These are phyloP conservation scores for Bhutanitis thaidina DNA, from an alignment of 2,888 invertebrate genomes.

Conservation along the genomic window DNA sequence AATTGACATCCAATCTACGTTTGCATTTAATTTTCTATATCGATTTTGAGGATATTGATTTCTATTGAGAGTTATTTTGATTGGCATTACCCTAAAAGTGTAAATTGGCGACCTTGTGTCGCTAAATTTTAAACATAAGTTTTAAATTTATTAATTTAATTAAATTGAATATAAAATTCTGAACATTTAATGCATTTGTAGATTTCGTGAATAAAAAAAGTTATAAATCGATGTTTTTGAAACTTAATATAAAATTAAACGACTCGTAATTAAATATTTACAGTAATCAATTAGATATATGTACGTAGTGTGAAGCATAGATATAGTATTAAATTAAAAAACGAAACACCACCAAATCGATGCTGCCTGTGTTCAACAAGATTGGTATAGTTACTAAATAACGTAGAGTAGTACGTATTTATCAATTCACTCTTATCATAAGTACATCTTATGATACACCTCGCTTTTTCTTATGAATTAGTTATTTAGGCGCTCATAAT, in stretches of 20 bases:
- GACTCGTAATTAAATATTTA: constrained; percentile 3
- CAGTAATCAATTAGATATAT: constrained; percentile 12
- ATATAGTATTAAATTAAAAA: constrained; percentile 31
- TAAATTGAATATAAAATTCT: background rate
- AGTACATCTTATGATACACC: constrained; percentile 16
- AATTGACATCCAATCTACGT: background rate
- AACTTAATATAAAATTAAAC: constrained; percentile 8
- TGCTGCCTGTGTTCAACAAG: constrained; percentile 67
- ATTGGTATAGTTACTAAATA: constrained; percentile 29
- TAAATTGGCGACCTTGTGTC: too few relatives aligned
- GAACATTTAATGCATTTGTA: constrained; percentile 12
- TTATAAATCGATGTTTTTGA: constrained; percentile 3
- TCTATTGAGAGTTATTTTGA: too few relatives aligned
- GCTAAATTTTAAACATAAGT: background rate
- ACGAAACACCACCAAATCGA: constrained; percentile 64
- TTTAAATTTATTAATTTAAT: background rate
- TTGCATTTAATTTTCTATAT: background rate
- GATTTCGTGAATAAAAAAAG: constrained; percentile 6
- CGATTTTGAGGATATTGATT: too few relatives aligned
- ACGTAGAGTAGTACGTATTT: background rate
- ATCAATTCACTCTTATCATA: background rate
- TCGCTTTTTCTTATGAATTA: constrained; percentile 20
- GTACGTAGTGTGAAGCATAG: constrained; percentile 20
- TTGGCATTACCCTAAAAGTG: too few relatives aligned
- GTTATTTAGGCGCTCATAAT: constrained; percentile 13